Conservation (phyloP, 2,888 invertebrate genomes). For the Arenicola marina region DNA sequence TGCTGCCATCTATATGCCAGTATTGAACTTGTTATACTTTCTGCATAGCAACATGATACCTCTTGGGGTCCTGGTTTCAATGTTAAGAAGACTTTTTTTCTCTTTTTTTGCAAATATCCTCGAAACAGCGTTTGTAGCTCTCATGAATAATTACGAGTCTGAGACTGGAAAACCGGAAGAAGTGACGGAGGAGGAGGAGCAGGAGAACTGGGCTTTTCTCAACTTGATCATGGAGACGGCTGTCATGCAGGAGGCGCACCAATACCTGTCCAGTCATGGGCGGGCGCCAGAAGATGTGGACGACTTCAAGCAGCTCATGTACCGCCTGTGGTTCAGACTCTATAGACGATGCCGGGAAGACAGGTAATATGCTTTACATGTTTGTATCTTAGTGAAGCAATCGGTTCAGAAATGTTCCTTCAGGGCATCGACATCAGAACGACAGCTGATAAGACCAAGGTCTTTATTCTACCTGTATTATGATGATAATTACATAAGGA, state of each 20-base stretch:
- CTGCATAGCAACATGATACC: too few species aligned
- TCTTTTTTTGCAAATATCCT: too few species aligned
- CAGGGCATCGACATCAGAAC: too few species aligned
- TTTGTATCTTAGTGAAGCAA: too few species aligned
- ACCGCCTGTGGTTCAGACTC: slow-evolving; percentile 58
- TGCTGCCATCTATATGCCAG: too few species aligned
- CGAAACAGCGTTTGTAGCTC: slow-evolving; percentile 54
- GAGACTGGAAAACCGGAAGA: slow-evolving; percentile 50
- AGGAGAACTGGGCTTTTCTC: slow-evolving; percentile 55
- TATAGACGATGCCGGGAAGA: slow-evolving; percentile 49
- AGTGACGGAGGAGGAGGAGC: slow-evolving; percentile 51
- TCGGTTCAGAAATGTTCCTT: too few species aligned
- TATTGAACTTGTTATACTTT: too few species aligned
- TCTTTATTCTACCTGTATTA: too few species aligned
- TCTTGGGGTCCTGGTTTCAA: too few species aligned
- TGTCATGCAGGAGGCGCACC: slow-evolving; percentile 58
- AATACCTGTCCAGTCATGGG: slow-evolving; percentile 48
- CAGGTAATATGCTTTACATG: slow-evolving; percentile 39
- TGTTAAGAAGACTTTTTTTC: too few species aligned
- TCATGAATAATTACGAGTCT: slow-evolving; percentile 59
- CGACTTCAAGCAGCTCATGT: slow-evolving; percentile 51
- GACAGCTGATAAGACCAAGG: too few species aligned
- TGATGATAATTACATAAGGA: too few species aligned
- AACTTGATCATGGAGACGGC: slow-evolving; percentile 53
- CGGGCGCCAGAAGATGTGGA: slow-evolving; percentile 41